These are phyloP conservation scores for Craseonycteris thonglongyai DNA, from an alignment of 2,113 vertebrate genomes.

Conservation along the genomic window DNA sequence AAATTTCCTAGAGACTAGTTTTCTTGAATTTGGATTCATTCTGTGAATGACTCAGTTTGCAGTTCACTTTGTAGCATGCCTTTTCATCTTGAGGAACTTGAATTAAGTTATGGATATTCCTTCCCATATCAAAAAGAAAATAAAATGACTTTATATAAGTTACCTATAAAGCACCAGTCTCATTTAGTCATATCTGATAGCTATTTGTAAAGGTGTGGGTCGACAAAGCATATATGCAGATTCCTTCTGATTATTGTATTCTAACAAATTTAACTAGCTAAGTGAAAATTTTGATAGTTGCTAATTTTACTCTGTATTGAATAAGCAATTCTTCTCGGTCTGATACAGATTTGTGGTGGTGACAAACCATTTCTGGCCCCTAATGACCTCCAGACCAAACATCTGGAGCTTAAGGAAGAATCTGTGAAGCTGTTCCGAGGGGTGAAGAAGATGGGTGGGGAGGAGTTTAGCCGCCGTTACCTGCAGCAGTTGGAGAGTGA, in stretches of 20 bases:
- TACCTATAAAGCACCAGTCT: not conserved
- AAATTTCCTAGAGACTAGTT: not conserved
- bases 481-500: slow-evolving; percentile 95
- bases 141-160: not conserved
- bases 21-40: not conserved
- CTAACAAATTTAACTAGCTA: not conserved
- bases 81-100: not conserved
- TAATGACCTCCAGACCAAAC: slow-evolving; percentile 90
- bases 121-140: not conserved
- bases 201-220: not conserved
- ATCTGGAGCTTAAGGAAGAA: slow-evolving; percentile 87
- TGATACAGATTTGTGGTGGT: slow-evolving; percentile 90
- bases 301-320: not conserved
- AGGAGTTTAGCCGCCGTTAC: slow-evolving; percentile 98
- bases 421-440: slow-evolving; percentile 91
- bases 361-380: slow-evolving; percentile 96
- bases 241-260: not conserved
- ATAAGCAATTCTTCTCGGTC: not conserved
- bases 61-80: not conserved
- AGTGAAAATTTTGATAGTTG: not conserved
- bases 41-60: not conserved
- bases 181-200: not conserved
- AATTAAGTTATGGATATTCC: slow-evolving; percentile 1
- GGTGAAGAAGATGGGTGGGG: slow-evolving; percentile 99
- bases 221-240: not conserved